Base-by-base conservation (phyloP, 1,140 invertebrate species). In the Drosophila nigromelanica region DNA sequence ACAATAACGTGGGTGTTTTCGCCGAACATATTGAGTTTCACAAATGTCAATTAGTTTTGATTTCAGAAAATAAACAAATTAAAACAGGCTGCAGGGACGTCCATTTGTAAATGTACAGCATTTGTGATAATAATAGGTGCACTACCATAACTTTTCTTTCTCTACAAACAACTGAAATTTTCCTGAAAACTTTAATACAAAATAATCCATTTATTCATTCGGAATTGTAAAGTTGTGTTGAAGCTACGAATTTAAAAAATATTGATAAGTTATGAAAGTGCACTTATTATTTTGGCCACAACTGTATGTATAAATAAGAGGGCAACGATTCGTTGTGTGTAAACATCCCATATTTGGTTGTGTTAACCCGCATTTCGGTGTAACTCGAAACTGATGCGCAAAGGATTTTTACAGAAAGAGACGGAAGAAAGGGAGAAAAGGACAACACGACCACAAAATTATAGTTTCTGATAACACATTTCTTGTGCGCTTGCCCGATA, bases 11-110 rank as follows among this genome's bases (percentile, higher is more conserved):
- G 37, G 5, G 47, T 33, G 59, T 33, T 42, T 42, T 54, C 27
- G 15, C 11, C 54, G 51, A 15, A 15, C 56, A 60, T 66, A 79
- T 76, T 76, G 48, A 60, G 43, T 76, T 83, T 73, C 76, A 33
- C 60, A 76, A 62, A 81, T 67, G 73, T 59, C 79, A 78, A 83
- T 79, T 79, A 76, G 63, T 76, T 75, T 74, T 83, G 50, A 62
- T 78, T 71, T 71, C 35, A 18, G 24, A 62, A 71, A 70, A 21
- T 56, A 59, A 69, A 78, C 55, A 76, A 78, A 82, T 78, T 75
- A 42, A 62, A 69, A 64, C 68, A 73, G 73, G 11, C 73, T 69
- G 56, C 48, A 47, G 21, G 43, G 35, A 48, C 43, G 15, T 15
- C 0, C 2, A 8, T 35, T 35, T 35, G 33, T 10, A 8, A 10